phyloP scores from a whole-genome alignment of 2,888 invertebrate genomes.

The Drosophila colorata region DNA sequence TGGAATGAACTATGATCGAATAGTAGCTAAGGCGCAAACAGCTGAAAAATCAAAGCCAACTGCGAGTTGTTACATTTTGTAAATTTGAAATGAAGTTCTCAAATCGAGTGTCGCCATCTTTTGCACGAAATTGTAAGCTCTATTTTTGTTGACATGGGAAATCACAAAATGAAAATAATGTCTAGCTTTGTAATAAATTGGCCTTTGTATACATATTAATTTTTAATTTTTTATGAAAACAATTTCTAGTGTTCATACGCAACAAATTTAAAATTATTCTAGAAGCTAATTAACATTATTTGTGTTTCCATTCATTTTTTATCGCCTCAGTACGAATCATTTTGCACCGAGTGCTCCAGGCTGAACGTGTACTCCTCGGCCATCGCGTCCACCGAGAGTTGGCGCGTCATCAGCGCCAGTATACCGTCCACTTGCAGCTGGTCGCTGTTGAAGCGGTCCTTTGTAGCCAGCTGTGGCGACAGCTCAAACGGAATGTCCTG shows the following conservation, averaged over 20 bases:
- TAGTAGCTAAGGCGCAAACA: not conserved
- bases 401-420: conserved; percentile 80
- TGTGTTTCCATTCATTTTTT: not conserved
- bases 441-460: conserved; percentile 68
- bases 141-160: conserved; percentile 1
- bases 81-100: not conserved
- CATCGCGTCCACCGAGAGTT: conserved; percentile 75
- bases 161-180: conserved; percentile 1
- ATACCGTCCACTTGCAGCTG: conserved; percentile 83
- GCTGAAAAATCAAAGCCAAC: conserved; percentile 21
- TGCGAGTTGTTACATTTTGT: not conserved
- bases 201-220: conserved; percentile 1
- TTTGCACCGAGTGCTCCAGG: conserved; percentile 81
- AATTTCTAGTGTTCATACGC: conserved; percentile 21
- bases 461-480: conserved; percentile 75
- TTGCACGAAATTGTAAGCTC: not conserved
- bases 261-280: conserved; percentile 31
- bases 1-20: conserved; percentile 23
- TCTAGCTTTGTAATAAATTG: not conserved
- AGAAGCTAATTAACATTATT: not conserved
- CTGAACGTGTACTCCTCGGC: conserved; percentile 80
- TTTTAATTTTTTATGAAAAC: conserved; percentile 4
- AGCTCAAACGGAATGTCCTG: conserved; percentile 82
- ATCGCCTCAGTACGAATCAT: conserved; percentile 71
- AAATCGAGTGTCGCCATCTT: conserved; percentile 14